phyloP scores from a whole-genome alignment of 2,113 vertebrate species.

The Ceratotherium simum region DNA sequence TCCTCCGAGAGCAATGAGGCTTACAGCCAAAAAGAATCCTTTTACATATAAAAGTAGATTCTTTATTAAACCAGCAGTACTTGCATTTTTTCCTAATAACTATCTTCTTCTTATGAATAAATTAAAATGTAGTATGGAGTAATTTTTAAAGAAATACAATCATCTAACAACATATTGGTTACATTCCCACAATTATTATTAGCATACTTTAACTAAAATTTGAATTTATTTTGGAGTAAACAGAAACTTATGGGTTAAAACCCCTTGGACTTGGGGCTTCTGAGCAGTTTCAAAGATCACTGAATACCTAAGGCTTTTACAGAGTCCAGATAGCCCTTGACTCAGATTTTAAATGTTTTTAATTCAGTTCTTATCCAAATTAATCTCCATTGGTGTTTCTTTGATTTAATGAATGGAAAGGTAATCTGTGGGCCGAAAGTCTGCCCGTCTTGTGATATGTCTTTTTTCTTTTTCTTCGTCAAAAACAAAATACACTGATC shows the following conservation, averaged over 20 bases:
- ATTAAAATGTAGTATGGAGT: neutral
- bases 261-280: neutral
- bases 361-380: neutral
- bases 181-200: neutral
- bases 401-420: neutral
- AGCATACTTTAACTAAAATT: neutral
- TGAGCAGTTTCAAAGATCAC: neutral
- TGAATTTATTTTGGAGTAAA: neutral
- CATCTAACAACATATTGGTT: neutral
- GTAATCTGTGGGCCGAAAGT: neutral
- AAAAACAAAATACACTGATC: neutral
- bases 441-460: neutral
- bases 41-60: neutral
- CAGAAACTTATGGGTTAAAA: neutral
- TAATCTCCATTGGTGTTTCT: neutral
- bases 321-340: neutral
- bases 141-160: slow-evolving; percentile 36
- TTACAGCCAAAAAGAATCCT: neutral
- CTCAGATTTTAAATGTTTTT: neutral
- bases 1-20: neutral
- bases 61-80: neutral
- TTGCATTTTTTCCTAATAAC: neutral
- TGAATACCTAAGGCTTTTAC: neutral
- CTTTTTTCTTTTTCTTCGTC: neutral
- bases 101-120: slow-evolving; percentile 41